Evolutionary conservation across 2,113 vertebrate genomes (phyloP), one percentile per base, ranked within the genome.

Genomic region (Hystrix cristata): DNA sequence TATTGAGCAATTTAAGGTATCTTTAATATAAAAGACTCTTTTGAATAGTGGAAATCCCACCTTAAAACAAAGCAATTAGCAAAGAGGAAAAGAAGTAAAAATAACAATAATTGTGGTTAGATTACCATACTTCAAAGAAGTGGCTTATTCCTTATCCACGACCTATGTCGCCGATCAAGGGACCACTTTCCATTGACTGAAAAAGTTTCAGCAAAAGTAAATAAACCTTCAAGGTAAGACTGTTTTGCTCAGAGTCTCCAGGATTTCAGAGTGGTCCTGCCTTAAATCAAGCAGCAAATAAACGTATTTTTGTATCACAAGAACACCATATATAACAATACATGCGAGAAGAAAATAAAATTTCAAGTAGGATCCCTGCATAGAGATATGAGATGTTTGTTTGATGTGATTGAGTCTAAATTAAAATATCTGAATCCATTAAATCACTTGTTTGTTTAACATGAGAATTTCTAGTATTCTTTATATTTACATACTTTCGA

Each of bases 121-220:
- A 23, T 80, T 53, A 31, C 46, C 21, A 60, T 38, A 62, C 11
- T 31, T 72, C 43, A 57, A 89, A 62, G 19, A 43, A 74, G 57
- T 18, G 27, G 5, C 25, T 59, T 85, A 53, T 38, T 72, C 29
- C 16, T 76, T 55, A 53, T 19, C 5, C 59, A 19, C 25, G 1
- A 4, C 6, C 5, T 55, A 5, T 65, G 1, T 5, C 6, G 74
- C 2, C 2, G 53, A 57, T 7, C 11, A n/a, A 13, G 31, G 5
- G 14, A 46, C 27, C 51, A 46, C 18, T n/a, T 93, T 11, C 12
- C 34, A 59, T 5, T 25, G 34, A 67, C 38, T 53, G 34, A 48
- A 69, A 94, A 90, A 12, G 1, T 15, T 48, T 57, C 25, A 48
- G 48, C 53, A 38, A 62, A 53, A 60, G 0, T 46, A 65, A 72